Percentiles rank a stretch among this genome's conserved stretches.
Conservation (phyloP, 2,797 vertebrate genomes). For the Malurus leucopterus region DNA sequence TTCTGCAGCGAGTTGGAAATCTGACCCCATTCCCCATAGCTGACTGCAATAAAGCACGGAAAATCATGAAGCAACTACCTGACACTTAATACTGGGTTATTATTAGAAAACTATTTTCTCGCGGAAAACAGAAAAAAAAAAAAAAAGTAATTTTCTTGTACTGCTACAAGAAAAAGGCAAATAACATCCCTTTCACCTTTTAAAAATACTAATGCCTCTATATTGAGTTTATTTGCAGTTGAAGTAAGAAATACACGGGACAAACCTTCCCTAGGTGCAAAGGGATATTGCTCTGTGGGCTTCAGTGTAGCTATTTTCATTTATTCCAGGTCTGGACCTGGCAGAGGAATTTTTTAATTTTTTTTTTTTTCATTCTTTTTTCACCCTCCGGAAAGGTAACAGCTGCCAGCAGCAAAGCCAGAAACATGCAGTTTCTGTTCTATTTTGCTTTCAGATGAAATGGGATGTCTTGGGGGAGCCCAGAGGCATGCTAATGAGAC, state of each 20-base stretch:
- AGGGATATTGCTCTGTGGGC: constrained; percentile 26
- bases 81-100: constrained; percentile 43
- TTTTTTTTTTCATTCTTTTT: neutral
- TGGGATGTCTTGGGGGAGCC: constrained; percentile 37
- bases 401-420: constrained; percentile 63
- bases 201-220: constrained; percentile 44
- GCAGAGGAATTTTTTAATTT: neutral
- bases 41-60: constrained; percentile 6
- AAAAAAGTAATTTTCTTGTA: neutral
- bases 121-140: neutral
- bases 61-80: constrained; percentile 49
- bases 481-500: constrained; percentile 49
- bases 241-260: neutral
- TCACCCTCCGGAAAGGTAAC: constrained; percentile 37
- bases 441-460: constrained; percentile 55
- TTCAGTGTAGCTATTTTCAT: constrained; percentile 7
- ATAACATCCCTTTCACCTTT: constrained; percentile 17
- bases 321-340: constrained; percentile 13
- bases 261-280: constrained; percentile 25
- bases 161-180: constrained; percentile 21
- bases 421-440: constrained; percentile 68
- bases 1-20: neutral
- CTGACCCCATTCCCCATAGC: constrained; percentile 12
- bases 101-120: constrained; percentile 45
- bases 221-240: constrained; percentile 25